Percentiles rank a stretch among this genome's conserved stretches.
These are phyloP conservation scores for Brachionus manjavacas DNA, from an alignment of 1,140 invertebrate species.

Conservation along the genomic window DNA sequence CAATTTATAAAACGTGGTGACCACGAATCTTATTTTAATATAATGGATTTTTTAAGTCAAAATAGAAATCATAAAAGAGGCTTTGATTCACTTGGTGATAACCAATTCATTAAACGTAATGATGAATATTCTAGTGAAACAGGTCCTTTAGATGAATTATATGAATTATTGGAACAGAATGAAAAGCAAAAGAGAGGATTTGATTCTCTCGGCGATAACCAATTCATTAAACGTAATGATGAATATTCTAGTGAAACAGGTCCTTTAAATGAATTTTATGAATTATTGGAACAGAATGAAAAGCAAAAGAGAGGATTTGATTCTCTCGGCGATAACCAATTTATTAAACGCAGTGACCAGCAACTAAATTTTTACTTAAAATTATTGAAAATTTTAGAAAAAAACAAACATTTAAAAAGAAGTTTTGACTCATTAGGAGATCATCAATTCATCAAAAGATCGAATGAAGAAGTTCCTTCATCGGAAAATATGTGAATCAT, in stretches of 20 bases:
- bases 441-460: constrained; percentile 16
- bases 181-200: background rate
- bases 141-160: background rate
- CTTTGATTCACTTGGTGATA: constrained; percentile 29
- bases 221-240: constrained; percentile 21
- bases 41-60: background rate
- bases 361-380: background rate
- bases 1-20: constrained; percentile 26
- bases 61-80: background rate
- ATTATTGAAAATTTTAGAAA: background rate
- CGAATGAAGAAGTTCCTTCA: background rate
- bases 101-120: constrained; percentile 29
- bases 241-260: background rate
- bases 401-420: background rate
- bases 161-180: background rate
- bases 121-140: background rate
- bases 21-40: background rate
- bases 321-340: constrained; percentile 27
- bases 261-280: background rate
- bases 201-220: constrained; percentile 30
- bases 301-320: background rate
- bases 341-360: constrained; percentile 20
- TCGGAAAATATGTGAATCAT: background rate
- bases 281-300: background rate
- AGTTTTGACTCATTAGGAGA: constrained; percentile 26